phyloP scores from a whole-genome alignment of 2,113 vertebrate genomes.

The Pterocles gutturalis region DNA sequence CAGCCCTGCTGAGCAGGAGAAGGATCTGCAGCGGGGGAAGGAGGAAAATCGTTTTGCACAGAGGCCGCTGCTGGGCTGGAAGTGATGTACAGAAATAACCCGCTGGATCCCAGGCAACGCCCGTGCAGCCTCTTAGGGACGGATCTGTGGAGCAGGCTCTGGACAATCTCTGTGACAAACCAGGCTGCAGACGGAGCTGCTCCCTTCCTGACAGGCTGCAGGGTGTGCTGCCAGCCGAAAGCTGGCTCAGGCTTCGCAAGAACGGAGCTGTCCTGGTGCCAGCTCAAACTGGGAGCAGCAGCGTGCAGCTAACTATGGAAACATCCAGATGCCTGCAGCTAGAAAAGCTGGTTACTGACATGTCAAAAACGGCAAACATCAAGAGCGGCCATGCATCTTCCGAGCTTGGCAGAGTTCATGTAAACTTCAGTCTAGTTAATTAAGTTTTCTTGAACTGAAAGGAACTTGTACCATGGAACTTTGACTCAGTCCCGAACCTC shows the following conservation, averaged over 20 bases:
- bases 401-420: not conserved
- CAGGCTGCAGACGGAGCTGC: not conserved
- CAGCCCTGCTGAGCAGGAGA: not conserved
- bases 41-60: not conserved
- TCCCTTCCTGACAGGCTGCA: slow-evolving; percentile 8
- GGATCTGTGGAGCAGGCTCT: not conserved
- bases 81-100: not conserved
- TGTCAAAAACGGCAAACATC: not conserved
- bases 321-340: slow-evolving; percentile 23
- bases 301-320: not conserved
- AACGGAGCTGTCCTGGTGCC: slow-evolving; percentile 16
- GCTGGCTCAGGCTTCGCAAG: not conserved
- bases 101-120: not conserved
- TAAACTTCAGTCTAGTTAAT: slow-evolving; percentile 33
- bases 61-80: not conserved
- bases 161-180: not conserved
- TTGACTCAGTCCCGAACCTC: not conserved
- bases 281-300: slow-evolving; percentile 37
- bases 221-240: slow-evolving; percentile 6
- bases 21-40: not conserved
- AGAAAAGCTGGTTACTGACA: not conserved
- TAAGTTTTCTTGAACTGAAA: slow-evolving; percentile 20
- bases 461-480: not conserved
- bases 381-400: slow-evolving; percentile 1
- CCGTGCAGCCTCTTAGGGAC: not conserved